Evolutionary conservation across 2,888 invertebrate species (phyloP), one percentile per base, ranked within the genome.

Genomic region (Dicycla oo): DNA sequence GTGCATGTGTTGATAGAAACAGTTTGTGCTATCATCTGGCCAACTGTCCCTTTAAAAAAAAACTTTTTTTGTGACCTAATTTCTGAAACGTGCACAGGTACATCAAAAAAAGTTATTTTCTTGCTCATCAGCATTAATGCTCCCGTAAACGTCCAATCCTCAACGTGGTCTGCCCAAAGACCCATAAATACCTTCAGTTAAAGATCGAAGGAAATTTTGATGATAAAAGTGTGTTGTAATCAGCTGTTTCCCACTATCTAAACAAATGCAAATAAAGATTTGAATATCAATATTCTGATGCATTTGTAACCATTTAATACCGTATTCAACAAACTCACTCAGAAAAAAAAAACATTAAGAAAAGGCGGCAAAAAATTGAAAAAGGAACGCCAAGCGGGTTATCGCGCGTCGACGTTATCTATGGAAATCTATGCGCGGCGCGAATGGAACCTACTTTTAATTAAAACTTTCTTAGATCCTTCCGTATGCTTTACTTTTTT

Each of bases 361-460:
- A 68, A 66, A 60, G 11, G 66, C 40, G 53, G 58, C 34, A 70
- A 70, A 73, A 75, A 73, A 75, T 68, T 53, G 6, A 67, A 85
- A 81, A 79, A 70, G 43, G 65, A 85, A 73, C 61, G 72, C 68
- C 57, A 69, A 73, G 56, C 63, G 75, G 83, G 82, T 79, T 82
- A 85, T 80, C 79, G 71, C 70, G 66, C 69, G 63, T 75, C 75
- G 81, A 78, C 80, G 78, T 81, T 84, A 82, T 86, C 87, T 80
- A 86, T 87, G 86, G 76, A 81, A 83, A 87, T 87, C 80, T 87
- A 85, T 82, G 86, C 83, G 75, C 64, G 62, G 69, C 73, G 79
- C 77, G 74, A 81, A 82, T 73, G 76, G 75, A 78, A 85, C 81
- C 78, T 78, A 83, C 84, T 84, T 84, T 84, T 84, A 84, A 84